These are phyloP conservation scores for Cirrhinus mrigala DNA, from an alignment of 2,797 vertebrate species.

Conservation along the genomic window DNA sequence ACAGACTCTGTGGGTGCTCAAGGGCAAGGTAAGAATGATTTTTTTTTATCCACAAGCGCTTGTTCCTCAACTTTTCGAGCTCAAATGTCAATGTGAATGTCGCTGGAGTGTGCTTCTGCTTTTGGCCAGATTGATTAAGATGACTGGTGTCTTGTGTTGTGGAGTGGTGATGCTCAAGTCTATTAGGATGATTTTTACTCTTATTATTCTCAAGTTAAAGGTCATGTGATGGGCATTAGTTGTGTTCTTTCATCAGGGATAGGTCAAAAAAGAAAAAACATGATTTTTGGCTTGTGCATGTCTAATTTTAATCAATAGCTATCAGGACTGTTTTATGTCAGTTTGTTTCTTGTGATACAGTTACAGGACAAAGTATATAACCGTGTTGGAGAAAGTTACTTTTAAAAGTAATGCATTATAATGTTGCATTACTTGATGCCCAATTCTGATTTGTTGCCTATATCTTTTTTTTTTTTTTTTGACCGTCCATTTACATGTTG, in stretches of 20 bases:
- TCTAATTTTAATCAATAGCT: background rate
- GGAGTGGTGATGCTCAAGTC: background rate
- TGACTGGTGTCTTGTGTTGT: background rate
- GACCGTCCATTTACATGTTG: too few relatives aligned
- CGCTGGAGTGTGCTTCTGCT: background rate
- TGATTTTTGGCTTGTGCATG: background rate
- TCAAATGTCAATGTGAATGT: background rate
- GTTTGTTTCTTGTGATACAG: background rate
- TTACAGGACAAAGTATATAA: too few relatives aligned
- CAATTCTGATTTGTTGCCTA: too few relatives aligned
- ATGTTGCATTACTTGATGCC: background rate
- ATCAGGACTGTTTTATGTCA: background rate
- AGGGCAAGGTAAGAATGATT: slow-evolving; percentile 74
- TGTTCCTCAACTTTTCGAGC: background rate
- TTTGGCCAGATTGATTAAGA: background rate
- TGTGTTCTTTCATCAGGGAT: background rate
- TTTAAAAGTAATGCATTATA: background rate
- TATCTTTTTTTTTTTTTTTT: too few relatives aligned
- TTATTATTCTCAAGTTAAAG: background rate
- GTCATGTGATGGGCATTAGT: background rate
- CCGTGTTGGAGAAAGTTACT: background rate
- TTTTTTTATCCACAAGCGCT: background rate
- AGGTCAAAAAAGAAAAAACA: background rate
- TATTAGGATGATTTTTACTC: background rate
- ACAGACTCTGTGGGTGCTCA: slow-evolving; percentile 59